Evolutionary conservation across 2,888 invertebrate genomes (phyloP).

Genomic region (Rhamnusium bicolor): DNA sequence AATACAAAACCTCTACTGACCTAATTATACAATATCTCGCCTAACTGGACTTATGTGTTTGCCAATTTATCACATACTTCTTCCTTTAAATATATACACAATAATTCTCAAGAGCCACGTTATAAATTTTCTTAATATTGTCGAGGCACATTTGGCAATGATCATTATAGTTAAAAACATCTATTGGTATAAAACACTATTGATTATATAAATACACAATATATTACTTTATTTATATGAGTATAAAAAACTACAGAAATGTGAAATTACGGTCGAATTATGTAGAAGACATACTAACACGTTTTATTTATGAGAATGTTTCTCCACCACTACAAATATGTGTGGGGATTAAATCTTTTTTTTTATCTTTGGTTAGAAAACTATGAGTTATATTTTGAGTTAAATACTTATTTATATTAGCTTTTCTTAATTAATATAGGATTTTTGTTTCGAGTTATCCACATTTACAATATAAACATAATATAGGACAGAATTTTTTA

Average conservation of each 20-base stretch:
- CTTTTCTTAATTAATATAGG: background rate
- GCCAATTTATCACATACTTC: constrained; percentile 24
- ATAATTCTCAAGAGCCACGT: background rate
- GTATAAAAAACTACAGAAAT: constrained; percentile 32
- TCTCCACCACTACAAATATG: background rate
- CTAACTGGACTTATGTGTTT: background rate
- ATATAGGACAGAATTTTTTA: too few relatives aligned
- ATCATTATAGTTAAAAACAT: constrained; percentile 14
- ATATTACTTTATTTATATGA: constrained; percentile 29
- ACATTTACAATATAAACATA: too few relatives aligned
- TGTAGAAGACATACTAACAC: constrained; percentile 5
- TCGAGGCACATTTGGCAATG: constrained; percentile 24
- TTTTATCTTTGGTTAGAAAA: constrained; percentile 11
- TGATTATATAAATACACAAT: constrained; percentile 27
- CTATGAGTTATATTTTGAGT: background rate
- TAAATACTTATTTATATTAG: background rate
- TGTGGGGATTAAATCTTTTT: background rate
- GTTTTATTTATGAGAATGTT: constrained; percentile 1
- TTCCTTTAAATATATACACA: constrained; percentile 18
- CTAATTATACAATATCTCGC: background rate
- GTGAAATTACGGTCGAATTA: constrained; percentile 14
- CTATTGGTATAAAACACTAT: constrained; percentile 26
- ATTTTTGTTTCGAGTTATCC: background rate
- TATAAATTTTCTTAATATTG: background rate
- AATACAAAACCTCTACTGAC: background rate